A percentile compares a stretch with the other conserved stretches of the same genome.
phyloP scores from a whole-genome alignment of 1,140 invertebrate genomes.

The Monomorium pharaonis region DNA sequence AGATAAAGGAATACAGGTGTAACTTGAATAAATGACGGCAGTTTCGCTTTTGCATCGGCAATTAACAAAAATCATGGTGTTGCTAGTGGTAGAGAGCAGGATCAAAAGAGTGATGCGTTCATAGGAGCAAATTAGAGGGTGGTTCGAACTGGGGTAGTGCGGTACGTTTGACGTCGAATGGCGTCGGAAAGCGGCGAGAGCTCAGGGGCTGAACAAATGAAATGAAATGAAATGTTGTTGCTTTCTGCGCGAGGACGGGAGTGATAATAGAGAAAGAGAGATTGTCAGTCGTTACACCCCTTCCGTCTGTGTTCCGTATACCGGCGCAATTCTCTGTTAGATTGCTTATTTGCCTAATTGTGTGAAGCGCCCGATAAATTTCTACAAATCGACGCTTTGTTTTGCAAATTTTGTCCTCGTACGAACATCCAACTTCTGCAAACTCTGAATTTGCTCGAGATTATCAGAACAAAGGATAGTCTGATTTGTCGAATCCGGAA shows the following conservation, averaged over 20 bases:
- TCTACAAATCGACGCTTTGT: constrained; percentile 78
- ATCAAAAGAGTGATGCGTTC: constrained; percentile 70
- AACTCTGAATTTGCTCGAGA: constrained; percentile 36
- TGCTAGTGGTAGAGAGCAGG: constrained; percentile 52
- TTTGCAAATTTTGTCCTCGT: constrained; percentile 72
- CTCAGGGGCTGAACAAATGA: constrained; percentile 82
- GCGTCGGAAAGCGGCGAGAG: constrained; percentile 61
- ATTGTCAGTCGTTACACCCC: constrained; percentile 83
- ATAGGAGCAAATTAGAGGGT: constrained; percentile 84
- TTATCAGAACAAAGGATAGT: constrained; percentile 39
- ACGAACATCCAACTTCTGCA: constrained; percentile 14
- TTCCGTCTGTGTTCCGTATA: constrained; percentile 73
- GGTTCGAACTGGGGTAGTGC: constrained; percentile 76
- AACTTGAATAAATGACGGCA: neutral
- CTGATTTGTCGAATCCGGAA: constrained; percentile 25
- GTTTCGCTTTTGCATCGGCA: constrained; percentile 45
- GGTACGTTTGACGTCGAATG: constrained; percentile 76
- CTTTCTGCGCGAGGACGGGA: constrained; percentile 71
- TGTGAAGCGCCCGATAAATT: constrained; percentile 81
- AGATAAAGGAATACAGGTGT: too few species aligned
- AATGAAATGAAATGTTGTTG: constrained; percentile 84
- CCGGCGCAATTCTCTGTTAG: constrained; percentile 79
- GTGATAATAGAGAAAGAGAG: constrained; percentile 76
- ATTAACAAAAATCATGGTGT: constrained; percentile 58
- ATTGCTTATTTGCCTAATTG: constrained; percentile 84